A percentile compares a stretch with the other conserved stretches of the same genome.
phyloP scores from a whole-genome alignment of 2,888 invertebrate species.

The Aelia acuminata region DNA sequence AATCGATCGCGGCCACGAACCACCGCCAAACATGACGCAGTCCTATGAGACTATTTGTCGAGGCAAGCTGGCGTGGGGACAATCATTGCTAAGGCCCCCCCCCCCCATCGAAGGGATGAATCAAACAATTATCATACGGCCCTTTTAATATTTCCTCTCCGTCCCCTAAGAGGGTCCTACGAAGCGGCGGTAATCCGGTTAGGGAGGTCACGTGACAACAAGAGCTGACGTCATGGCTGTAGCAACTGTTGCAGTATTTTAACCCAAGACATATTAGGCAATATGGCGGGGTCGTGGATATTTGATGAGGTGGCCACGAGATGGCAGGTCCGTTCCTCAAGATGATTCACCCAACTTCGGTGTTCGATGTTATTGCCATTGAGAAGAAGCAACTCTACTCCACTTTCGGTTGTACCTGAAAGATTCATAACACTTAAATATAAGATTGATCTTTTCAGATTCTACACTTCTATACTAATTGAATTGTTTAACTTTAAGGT shows the following conservation, averaged over 20 bases:
- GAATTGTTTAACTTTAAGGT: too few relatives aligned
- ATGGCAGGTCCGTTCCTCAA: background rate
- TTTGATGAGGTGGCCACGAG: background rate
- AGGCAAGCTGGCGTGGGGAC: background rate
- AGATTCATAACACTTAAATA: too few relatives aligned
- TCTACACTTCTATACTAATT: too few relatives aligned
- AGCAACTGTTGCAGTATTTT: conserved; percentile 47
- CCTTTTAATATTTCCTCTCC: conserved; percentile 55
- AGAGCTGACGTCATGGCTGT: background rate
- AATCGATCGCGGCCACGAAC: background rate
- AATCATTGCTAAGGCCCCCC: background rate
- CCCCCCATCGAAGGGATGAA: conserved; percentile 1
- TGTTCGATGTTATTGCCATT: too few relatives aligned
- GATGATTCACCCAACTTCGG: too few relatives aligned
- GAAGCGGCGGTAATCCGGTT: conserved; percentile 19
- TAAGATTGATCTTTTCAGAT: too few relatives aligned
- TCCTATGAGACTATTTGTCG: background rate
- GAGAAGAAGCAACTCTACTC: too few relatives aligned
- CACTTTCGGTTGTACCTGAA: too few relatives aligned
- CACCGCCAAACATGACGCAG: conserved; percentile 14
- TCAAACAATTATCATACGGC: conserved; percentile 58
- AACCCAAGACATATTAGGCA: conserved; percentile 17
- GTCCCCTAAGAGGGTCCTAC: background rate
- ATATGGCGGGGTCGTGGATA: background rate
- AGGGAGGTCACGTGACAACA: conserved; percentile 10